Percentiles rank a stretch among this genome's conserved stretches.
phyloP scores from a whole-genome alignment of 1,140 invertebrate species.

The Ceratina japonica region DNA sequence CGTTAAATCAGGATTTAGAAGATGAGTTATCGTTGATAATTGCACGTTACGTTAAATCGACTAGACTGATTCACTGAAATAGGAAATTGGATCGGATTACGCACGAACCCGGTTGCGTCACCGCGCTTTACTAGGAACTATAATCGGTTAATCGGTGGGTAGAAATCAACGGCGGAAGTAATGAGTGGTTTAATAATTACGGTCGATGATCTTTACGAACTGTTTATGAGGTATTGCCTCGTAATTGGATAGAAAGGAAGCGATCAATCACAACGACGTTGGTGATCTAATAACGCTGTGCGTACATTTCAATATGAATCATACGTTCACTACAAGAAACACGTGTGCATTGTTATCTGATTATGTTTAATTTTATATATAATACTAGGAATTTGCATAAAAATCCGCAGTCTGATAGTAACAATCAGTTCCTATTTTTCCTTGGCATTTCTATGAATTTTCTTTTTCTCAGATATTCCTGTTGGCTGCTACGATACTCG shows the following conservation, averaged over 20 bases:
- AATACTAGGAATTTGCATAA: too few species aligned
- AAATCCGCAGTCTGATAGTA: neutral
- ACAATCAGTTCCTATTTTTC: neutral
- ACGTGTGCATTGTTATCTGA: too few species aligned
- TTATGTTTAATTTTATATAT: too few species aligned
- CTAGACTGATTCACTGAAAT: neutral
- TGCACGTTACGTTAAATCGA: neutral
- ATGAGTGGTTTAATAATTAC: neutral
- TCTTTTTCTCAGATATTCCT: conserved; percentile 74
- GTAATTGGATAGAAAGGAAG: neutral
- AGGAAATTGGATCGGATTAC: neutral
- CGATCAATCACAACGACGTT: neutral
- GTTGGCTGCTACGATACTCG: conserved; percentile 69
- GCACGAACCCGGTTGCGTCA: neutral
- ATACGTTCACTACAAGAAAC: too few species aligned
- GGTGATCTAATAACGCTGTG: neutral
- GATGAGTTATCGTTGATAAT: neutral
- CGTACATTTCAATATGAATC: neutral
- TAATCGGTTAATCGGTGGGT: neutral
- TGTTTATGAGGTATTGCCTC: neutral
- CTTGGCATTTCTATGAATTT: neutral
- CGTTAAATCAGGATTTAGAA: neutral
- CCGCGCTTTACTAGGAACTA: neutral
- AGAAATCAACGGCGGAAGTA: conserved; percentile 2
- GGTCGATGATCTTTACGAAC: neutral